Evolutionary conservation across 2,113 vertebrate species (phyloP).

Genomic region (Laticauda laticaudata): DNA sequence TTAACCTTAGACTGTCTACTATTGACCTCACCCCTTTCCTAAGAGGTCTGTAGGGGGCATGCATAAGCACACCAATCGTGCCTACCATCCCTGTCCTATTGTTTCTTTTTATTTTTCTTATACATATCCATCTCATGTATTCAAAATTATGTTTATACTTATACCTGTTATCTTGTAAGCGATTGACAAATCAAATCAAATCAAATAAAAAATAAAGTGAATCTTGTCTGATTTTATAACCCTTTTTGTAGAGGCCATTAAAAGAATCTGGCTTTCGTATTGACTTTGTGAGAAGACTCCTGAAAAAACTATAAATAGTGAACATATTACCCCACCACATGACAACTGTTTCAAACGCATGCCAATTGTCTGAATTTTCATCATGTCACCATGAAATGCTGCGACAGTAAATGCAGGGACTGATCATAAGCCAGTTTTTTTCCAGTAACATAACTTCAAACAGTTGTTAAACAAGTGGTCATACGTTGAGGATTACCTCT

Average conservation of each 20-base stretch:
- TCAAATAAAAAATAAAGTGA: background rate
- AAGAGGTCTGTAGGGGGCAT: no score
- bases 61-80: no score
- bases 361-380: background rate
- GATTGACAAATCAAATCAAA: no score
- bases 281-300: background rate
- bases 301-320: background rate
- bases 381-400: background rate
- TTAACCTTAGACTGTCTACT: no score
- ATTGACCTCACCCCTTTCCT: no score
- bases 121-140: no score
- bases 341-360: background rate
- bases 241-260: background rate
- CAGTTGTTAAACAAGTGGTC: background rate
- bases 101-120: no score
- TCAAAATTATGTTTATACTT: no score
- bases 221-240: background rate
- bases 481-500: background rate
- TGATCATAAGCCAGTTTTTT: background rate
- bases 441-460: background rate
- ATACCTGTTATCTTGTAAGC: no score
- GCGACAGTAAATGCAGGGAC: background rate
- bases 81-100: no score
- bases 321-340: background rate
- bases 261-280: background rate